Percentiles rank a stretch among this genome's conserved stretches.
Conservation (phyloP, 2,113 vertebrate species). For the Syngnathoides biaculeatus region DNA sequence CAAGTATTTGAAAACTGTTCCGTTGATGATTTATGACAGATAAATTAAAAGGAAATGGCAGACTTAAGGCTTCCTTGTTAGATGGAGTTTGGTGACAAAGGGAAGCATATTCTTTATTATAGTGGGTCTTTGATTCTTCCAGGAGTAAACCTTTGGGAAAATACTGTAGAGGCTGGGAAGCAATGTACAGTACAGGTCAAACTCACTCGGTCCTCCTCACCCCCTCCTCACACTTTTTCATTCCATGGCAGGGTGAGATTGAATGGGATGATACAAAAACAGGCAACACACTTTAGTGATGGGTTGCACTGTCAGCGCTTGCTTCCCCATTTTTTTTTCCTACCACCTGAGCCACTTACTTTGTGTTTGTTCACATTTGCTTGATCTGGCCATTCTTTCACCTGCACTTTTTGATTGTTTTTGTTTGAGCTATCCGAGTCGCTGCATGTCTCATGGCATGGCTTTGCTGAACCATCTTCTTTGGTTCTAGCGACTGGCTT, state of each 20-base stretch:
- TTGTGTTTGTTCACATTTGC: neutral
- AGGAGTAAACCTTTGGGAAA: constrained; percentile 19
- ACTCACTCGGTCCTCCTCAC: neutral
- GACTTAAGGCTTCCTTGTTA: constrained; percentile 5
- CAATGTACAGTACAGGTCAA: neutral
- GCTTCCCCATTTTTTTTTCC: neutral
- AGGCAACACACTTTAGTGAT: neutral
- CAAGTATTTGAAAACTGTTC: neutral
- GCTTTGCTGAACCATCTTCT: too few relatives aligned
- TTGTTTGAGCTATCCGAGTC: neutral
- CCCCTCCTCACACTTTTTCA: neutral
- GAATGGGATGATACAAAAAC: neutral
- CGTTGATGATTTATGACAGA: constrained; percentile 7
- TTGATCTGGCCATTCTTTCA: neutral
- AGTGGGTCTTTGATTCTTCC: too few relatives aligned
- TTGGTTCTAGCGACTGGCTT: too few relatives aligned
- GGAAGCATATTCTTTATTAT: neutral
- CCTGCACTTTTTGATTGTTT: neutral
- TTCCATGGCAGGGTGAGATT: neutral
- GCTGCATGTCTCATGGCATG: too few relatives aligned
- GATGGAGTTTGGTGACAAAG: neutral
- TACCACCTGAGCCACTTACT: neutral
- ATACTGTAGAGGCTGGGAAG: constrained; percentile 12
- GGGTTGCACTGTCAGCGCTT: neutral
- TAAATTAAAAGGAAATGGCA: neutral